Evolutionary conservation across 2,888 invertebrate species (phyloP).

Genomic region (Oscheius sp.): DNA sequence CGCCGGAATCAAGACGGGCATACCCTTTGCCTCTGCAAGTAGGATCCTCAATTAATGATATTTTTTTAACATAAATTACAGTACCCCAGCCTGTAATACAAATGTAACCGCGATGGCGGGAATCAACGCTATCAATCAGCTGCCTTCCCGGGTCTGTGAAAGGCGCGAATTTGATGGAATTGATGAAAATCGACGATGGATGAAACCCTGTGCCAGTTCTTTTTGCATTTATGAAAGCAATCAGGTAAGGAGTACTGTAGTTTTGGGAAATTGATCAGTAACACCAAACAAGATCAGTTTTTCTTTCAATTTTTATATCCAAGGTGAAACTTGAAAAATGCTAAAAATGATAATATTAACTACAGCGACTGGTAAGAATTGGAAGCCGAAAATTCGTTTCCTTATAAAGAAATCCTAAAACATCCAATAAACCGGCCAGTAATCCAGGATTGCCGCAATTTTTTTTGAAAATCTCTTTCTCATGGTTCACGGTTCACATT

Average conservation of each 20-base stretch:
- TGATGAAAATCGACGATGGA: constrained; percentile 45
- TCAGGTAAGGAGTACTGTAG: background rate
- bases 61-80: constrained; percentile 23
- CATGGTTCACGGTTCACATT: too few species aligned
- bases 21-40: constrained; percentile 49
- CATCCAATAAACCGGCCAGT: too few species aligned
- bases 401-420: too few species aligned
- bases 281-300: too few species aligned
- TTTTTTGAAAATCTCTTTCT: too few species aligned
- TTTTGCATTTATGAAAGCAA: constrained; percentile 40
- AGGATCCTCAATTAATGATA: constrained; percentile 36
- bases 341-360: too few species aligned
- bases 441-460: too few species aligned
- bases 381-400: too few species aligned
- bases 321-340: too few species aligned
- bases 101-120: constrained; percentile 40
- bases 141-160: constrained; percentile 49
- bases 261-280: background rate
- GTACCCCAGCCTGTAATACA: constrained; percentile 44
- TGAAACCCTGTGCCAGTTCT: constrained; percentile 48
- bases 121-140: constrained; percentile 24
- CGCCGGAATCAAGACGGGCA: constrained; percentile 52
- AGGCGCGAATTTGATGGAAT: constrained; percentile 40
- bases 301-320: too few species aligned
- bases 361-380: too few species aligned